Evolutionary conservation across 2,797 vertebrate genomes (phyloP).

Genomic region (Diglossa cyanea): DNA sequence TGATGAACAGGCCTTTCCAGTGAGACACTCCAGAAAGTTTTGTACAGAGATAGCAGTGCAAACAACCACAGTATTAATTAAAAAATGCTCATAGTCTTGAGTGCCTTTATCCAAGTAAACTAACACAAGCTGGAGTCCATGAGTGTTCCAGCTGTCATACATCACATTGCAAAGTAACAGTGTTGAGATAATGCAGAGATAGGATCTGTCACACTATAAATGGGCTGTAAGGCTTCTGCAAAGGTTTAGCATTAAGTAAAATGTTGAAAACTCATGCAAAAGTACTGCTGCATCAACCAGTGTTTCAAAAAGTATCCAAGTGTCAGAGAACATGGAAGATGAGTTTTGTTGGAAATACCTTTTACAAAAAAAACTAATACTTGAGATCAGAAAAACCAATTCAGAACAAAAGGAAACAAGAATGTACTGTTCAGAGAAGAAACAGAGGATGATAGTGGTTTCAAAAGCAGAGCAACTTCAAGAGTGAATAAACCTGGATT

Average conservation of each 20-base stretch:
- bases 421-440: neutral
- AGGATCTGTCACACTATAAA: rapidly evolving
- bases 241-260: neutral
- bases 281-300: neutral
- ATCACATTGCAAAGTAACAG: neutral
- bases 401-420: neutral
- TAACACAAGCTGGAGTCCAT: neutral
- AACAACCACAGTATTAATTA: neutral
- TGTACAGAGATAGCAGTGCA: neutral
- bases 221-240: neutral
- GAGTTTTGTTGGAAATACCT: neutral
- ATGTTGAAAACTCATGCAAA: neutral
- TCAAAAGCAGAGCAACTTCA: neutral
- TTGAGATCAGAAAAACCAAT: neutral
- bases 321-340: neutral
- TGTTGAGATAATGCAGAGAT: neutral
- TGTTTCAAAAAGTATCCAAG: neutral
- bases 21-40: neutral
- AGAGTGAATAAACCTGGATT: neutral
- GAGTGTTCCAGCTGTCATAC: neutral
- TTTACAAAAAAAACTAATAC: neutral
- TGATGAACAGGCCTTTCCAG: neutral
- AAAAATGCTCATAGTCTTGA: neutral
- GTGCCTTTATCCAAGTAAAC: neutral
- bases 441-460: neutral